Evolutionary conservation across 2,113 vertebrate species (phyloP).

Genomic region (Coptodon bakossiorum): DNA sequence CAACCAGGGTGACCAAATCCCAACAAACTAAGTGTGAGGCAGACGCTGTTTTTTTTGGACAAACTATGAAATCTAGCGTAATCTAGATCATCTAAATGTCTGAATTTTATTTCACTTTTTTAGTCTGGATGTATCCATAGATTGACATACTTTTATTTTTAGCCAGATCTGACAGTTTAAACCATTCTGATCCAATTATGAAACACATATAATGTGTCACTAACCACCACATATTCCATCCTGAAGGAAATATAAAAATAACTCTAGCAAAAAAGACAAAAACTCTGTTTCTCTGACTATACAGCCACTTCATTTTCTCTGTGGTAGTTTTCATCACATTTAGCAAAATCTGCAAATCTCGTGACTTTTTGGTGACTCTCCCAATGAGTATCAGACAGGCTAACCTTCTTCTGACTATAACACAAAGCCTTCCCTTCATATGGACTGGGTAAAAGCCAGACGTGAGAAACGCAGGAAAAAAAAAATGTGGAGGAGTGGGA

Average conservation of each 20-base stretch:
- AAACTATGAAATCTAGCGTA: rapidly evolving
- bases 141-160: background rate
- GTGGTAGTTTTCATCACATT: background rate
- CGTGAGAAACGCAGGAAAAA: background rate
- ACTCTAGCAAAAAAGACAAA: background rate
- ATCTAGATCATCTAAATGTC: background rate
- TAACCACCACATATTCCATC: background rate
- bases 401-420: background rate
- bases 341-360: background rate
- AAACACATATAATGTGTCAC: background rate
- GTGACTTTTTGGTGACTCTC: background rate
- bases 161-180: background rate
- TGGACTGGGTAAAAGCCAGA: background rate
- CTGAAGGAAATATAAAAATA: background rate
- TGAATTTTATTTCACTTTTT: background rate
- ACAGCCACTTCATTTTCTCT: background rate
- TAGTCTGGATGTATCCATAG: background rate
- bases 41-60: rapidly evolving
- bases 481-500: background rate
- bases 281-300: rapidly evolving
- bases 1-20: background rate
- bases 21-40: background rate
- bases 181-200: background rate
- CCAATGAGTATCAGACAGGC: background rate
- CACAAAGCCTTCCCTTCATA: background rate